These are phyloP conservation scores for Procavia capensis DNA, from an alignment of 2,113 vertebrate genomes.

Conservation along the genomic window DNA sequence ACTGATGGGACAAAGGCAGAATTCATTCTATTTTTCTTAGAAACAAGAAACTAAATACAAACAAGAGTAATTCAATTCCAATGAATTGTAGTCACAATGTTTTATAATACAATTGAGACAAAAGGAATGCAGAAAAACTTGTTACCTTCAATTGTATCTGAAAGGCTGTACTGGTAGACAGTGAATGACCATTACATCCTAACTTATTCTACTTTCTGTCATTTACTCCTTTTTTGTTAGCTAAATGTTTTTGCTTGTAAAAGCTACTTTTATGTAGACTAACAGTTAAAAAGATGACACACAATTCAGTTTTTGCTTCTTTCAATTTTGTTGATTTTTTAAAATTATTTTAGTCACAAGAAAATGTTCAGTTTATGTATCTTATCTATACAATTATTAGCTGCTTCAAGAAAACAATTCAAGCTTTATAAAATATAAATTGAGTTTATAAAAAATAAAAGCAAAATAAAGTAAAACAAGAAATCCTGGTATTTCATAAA, in stretches of 20 bases:
- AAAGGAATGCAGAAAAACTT: constrained; percentile 60
- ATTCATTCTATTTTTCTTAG: constrained; percentile 64
- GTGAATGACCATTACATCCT: constrained; percentile 47
- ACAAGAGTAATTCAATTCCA: constrained; percentile 71
- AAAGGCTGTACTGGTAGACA: constrained; percentile 28
- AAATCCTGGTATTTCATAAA: background rate
- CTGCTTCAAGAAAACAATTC: constrained; percentile 43
- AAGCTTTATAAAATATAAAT: background rate
- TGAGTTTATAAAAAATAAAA: background rate
- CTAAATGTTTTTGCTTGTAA: constrained; percentile 48
- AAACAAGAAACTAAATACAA: constrained; percentile 76
- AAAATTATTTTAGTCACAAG: constrained; percentile 65
- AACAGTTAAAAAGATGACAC: constrained; percentile 46
- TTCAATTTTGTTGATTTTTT: constrained; percentile 64
- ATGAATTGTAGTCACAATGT: constrained; percentile 55
- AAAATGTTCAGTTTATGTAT: constrained; percentile 55
- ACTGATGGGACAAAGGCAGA: constrained; percentile 56
- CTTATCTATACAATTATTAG: constrained; percentile 18
- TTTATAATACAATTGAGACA: constrained; percentile 69
- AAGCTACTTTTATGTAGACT: constrained; percentile 41
- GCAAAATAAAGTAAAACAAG: background rate
- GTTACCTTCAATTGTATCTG: constrained; percentile 66
- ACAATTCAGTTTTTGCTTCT: constrained; percentile 12
- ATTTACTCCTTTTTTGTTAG: constrained; percentile 18
- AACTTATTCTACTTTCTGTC: constrained; percentile 64